Base-by-base conservation (phyloP, 2,888 invertebrate species). In the Nephrocerus scutellatus region DNA sequence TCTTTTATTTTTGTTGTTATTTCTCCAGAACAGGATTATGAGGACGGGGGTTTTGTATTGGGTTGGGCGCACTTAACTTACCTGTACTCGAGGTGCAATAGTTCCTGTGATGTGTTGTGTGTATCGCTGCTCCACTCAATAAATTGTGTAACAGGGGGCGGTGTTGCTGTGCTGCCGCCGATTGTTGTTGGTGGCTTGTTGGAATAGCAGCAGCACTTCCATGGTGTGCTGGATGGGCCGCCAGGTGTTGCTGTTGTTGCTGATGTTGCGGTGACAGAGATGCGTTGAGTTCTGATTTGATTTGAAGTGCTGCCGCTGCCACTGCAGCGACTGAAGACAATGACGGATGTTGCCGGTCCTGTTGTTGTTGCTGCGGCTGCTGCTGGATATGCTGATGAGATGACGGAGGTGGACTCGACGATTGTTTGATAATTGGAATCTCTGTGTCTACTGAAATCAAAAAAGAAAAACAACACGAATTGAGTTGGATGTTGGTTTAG, bases 401-500 rank as follows among this genome's bases (percentile, higher is more conserved):
- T 43, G 59, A 54, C 48, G 68, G 68, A 52, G 61, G 62, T 48
- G 69, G 68, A 58, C 68, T 69, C 51, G 67, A 60, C 49, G 68
- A 68, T 57, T 68, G 68, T 55, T 68, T 66, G 30, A 67, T 66
- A 52, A 66, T 62, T 59, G 69, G 69, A 62, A 69, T 69, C 64
- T 69, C 69, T 40, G 69, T 69, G 56, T 69, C 69, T 66, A 54
- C 35, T 61, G 47, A 29, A 41, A 48, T n/a, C n/a, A n/a, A 30
- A 43, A 47, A 46, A 53, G 19, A 18, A 41, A 49, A 40, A 21
- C 37, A 47, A 22, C 40, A 43, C 41, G 36, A 14, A 20, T 13
- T 10, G n/a, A 20, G 34, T 34, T 19, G 8, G 29, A 19, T n/a
- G n/a, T n/a, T n/a, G n/a, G n/a, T n/a, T n/a, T n/a, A n/a, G n/a